Percentiles rank a stretch among this genome's conserved stretches.
These are phyloP conservation scores for Leptinotarsa defecta DNA, from an alignment of 1,140 invertebrate genomes.

Conservation along the genomic window DNA sequence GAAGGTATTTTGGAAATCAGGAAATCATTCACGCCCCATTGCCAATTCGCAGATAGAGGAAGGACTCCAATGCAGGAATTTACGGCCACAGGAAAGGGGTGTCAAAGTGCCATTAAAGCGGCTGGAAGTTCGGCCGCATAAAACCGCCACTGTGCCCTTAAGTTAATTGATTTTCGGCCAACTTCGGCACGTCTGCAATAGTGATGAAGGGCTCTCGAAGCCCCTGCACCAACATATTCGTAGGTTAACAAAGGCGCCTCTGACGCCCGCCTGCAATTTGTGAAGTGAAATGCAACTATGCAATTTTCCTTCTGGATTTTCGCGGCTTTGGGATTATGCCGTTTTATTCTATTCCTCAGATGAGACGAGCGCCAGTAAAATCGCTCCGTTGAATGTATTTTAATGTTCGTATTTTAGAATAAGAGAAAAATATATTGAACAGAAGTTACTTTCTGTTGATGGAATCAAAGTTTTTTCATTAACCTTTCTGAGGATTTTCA, in stretches of 20 bases:
- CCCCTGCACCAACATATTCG: not conserved
- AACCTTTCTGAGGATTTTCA: too few relatives aligned
- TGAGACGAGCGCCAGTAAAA: too few relatives aligned
- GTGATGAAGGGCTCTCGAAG: not conserved
- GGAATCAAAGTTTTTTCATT: too few relatives aligned
- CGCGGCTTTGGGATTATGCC: too few relatives aligned
- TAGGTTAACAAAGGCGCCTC: not conserved
- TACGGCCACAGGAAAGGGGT: not conserved
- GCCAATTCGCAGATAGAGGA: not conserved
- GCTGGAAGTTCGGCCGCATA: not conserved
- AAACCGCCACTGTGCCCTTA: conserved; percentile 5
- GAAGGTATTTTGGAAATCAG: not conserved
- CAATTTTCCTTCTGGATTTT: not conserved
- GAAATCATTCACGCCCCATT: conserved; percentile 1
- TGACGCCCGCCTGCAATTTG: not conserved
- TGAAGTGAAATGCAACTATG: not conserved
- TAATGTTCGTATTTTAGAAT: too few relatives aligned
- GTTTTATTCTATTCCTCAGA: too few relatives aligned
- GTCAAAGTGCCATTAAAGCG: conserved; percentile 1
- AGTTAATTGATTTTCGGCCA: conserved; percentile 8
- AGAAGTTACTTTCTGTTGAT: too few relatives aligned
- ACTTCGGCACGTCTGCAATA: not conserved
- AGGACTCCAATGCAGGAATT: not conserved
- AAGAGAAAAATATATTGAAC: too few relatives aligned
- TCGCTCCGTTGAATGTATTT: too few relatives aligned